phyloP scores from a whole-genome alignment of 2,888 invertebrate genomes.

The Leucania comma region DNA sequence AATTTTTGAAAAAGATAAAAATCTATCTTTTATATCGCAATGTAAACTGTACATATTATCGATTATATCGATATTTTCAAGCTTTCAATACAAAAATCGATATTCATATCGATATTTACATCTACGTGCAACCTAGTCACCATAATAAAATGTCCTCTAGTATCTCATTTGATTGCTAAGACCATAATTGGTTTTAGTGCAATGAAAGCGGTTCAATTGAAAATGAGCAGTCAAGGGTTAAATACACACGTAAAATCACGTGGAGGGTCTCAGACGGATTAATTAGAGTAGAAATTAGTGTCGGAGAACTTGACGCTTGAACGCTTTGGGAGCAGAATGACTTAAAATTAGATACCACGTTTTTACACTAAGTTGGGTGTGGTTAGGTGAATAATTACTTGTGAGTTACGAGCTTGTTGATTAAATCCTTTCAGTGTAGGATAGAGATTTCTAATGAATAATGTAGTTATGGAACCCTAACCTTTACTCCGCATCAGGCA shows the following conservation, averaged over 20 bases:
- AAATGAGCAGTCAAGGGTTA: conserved; percentile 54
- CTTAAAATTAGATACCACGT: neutral
- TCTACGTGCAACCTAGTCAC: no score
- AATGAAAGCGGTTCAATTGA: conserved; percentile 59
- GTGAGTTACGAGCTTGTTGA: conserved; percentile 10
- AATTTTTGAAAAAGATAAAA: no score
- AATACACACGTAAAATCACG: conserved; percentile 54
- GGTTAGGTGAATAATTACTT: conserved; percentile 1
- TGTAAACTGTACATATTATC: no score
- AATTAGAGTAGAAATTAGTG: conserved; percentile 46
- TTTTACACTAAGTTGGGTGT: conserved; percentile 6
- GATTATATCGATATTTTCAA: no score
- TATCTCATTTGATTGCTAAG: conserved; percentile 49
- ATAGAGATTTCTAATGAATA: neutral
- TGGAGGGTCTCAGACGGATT: conserved; percentile 35
- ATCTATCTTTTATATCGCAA: no score
- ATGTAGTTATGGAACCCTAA: no score
- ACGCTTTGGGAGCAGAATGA: conserved; percentile 15
- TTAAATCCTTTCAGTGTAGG: neutral
- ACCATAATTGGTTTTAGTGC: conserved; percentile 61
- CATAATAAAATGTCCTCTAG: conserved; percentile 26
- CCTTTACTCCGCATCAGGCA: no score
- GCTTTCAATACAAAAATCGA: no score
- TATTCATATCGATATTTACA: no score
- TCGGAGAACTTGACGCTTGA: conserved; percentile 18